A percentile compares a stretch with the other conserved stretches of the same genome.
Conservation (phyloP, 2,113 vertebrate species). For the Anarhynchus alexandrinus region DNA sequence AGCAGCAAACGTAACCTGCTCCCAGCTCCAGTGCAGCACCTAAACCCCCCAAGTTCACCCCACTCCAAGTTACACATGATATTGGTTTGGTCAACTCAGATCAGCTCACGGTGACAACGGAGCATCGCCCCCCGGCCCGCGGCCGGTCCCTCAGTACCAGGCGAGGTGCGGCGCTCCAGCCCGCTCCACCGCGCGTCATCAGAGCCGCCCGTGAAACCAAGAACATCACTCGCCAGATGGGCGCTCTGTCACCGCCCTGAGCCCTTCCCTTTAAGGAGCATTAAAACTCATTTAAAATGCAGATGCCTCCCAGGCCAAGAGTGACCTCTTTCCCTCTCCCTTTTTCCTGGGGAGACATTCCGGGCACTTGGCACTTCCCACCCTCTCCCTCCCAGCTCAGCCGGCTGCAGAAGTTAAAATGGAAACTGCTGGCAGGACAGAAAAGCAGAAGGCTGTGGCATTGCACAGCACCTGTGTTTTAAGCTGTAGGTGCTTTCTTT, state of each 20-base stretch:
- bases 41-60: background rate
- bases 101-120: fast-evolving
- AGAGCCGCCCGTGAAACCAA: background rate
- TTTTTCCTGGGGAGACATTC: background rate
- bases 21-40: background rate
- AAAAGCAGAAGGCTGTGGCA: background rate
- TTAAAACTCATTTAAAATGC: background rate
- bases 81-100: background rate
- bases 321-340: background rate
- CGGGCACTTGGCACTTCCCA: background rate
- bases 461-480: background rate
- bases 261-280: background rate
- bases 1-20: background rate
- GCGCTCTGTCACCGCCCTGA: fast-evolving
- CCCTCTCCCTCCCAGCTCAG: background rate
- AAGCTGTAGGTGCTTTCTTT: background rate
- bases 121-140: background rate
- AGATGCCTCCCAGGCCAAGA: background rate
- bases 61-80: background rate
- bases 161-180: fast-evolving
- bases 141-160: background rate
- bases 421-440: background rate
- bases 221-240: background rate
- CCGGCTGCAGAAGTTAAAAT: background rate
- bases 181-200: background rate